Conservation (phyloP, 2,797 vertebrate species). For the Pristis pectinata region DNA sequence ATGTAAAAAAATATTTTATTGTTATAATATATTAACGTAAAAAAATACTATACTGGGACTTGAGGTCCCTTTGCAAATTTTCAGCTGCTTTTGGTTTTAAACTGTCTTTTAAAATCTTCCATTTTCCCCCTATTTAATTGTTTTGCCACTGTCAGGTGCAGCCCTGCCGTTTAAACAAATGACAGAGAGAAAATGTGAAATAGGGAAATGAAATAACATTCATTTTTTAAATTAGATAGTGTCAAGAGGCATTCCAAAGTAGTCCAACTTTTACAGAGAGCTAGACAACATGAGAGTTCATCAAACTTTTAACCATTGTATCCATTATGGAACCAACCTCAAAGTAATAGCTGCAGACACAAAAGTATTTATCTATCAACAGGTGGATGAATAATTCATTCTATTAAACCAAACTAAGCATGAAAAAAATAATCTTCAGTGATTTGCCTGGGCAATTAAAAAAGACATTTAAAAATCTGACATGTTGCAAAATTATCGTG, state of each 20-base stretch:
- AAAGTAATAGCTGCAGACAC: not conserved
- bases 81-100: not conserved
- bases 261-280: conserved; percentile 62
- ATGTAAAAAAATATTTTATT: no score
- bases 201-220: conserved; percentile 77
- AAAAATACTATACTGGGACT: not conserved
- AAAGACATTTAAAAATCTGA: not conserved
- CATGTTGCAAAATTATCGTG: not conserved
- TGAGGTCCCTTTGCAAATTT: not conserved
- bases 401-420: not conserved
- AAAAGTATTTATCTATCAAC: not conserved
- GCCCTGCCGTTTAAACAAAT: conserved; percentile 66
- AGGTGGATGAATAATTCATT: not conserved
- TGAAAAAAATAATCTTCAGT: not conserved
- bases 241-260: conserved; percentile 67
- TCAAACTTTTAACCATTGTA: conserved; percentile 70
- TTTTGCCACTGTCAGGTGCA: conserved; percentile 55
- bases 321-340: conserved; percentile 44
- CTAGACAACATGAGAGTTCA: conserved; percentile 60
- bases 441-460: not conserved
- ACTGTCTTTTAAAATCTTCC: not conserved
- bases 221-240: conserved; percentile 77
- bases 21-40: no score
- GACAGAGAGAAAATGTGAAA: conserved; percentile 75
- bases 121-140: not conserved